These are phyloP conservation scores for Paedocypris sp. DNA, from an alignment of 2,113 vertebrate genomes.

Conservation along the genomic window DNA sequence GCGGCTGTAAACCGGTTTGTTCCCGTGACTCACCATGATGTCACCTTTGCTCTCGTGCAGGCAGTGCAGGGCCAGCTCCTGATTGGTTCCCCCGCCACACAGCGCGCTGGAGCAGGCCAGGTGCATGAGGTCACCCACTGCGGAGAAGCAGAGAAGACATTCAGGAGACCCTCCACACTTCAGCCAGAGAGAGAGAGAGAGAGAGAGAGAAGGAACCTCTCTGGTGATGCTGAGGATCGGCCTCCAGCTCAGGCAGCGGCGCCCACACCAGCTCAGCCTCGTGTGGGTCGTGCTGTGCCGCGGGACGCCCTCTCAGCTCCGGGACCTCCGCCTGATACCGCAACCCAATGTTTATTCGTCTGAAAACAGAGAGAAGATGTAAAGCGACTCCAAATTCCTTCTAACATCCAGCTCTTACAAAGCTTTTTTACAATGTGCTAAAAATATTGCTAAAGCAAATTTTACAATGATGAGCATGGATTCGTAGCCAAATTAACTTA, in stretches of 20 bases:
- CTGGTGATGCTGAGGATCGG: constrained; percentile 59
- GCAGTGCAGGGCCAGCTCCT: constrained; percentile 86
- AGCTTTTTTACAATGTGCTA: too few species aligned
- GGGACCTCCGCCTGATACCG: constrained; percentile 94
- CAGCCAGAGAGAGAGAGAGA: not conserved
- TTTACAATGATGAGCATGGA: too few species aligned
- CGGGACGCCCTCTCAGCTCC: constrained; percentile 63
- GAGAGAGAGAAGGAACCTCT: constrained; percentile 58
- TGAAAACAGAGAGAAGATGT: constrained; percentile 35
- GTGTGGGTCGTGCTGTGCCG: constrained; percentile 70
- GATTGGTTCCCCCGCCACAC: constrained; percentile 88
- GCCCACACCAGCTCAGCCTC: constrained; percentile 83
- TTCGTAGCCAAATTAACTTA: too few species aligned
- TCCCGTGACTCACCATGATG: constrained; percentile 75
- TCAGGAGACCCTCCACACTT: too few species aligned
- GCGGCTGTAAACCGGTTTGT: not conserved
- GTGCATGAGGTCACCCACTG: constrained; percentile 84
- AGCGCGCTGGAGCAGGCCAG: constrained; percentile 90
- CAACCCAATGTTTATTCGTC: constrained; percentile 89
- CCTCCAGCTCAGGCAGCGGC: constrained; percentile 65
- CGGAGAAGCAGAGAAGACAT: constrained; percentile 25
- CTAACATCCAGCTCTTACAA: too few species aligned
- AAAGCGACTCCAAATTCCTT: not conserved
- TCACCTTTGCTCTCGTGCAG: constrained; percentile 81
- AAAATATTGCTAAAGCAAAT: too few species aligned